Base-by-base conservation (phyloP, 2,113 vertebrate genomes). In the Heterotilapia buettikoferi region DNA sequence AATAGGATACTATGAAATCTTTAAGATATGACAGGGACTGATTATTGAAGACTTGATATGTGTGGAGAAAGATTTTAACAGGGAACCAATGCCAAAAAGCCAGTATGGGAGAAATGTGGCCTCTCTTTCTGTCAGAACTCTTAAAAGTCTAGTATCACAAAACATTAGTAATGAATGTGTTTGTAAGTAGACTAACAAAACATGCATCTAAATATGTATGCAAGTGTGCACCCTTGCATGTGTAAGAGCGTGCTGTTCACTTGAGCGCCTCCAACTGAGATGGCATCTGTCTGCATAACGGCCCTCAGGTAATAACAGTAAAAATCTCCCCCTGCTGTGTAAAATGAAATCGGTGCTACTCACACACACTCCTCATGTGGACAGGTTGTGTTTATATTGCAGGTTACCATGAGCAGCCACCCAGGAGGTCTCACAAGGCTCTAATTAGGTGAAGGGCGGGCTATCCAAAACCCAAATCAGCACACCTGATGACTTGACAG, bases 231-330 rank as follows among this genome's bases (percentile, higher is more conserved):
- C 86, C 47, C 33, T 83, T 43, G 82, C 88, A 83, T 87, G 81
- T 53, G n/a, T 82, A 66, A 50, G 76, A 84, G 87, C 82, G 90
- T 85, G 80, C 84, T 88, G 84, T 85, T 82, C 84, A 92, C 85
- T 66, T 78, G 82, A 88, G 82, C 45, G 82, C 82, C 86, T 84
- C 95, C 92, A 84, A 87, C 94, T 93, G 94, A 86, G 94, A 80
- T 81, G 92, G 92, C 95, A 95, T 95, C 95, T 96, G 95, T 93
- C 93, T 95, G 92, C 93, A 94, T 89, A 91, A 90, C 83, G 89
- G 92, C 90, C 88, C 91, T 88, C 82, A 88, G 94, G 94, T 95
- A 96, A 96, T 95, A 94, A 93, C 92, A 93, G 92, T 91, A 90
- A 94, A 94, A 93, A 84, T 84, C 53, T 82, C 93, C 86, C 84